Conservation (phyloP, 2,113 vertebrate genomes). For the Pterophyllum scalare region DNA sequence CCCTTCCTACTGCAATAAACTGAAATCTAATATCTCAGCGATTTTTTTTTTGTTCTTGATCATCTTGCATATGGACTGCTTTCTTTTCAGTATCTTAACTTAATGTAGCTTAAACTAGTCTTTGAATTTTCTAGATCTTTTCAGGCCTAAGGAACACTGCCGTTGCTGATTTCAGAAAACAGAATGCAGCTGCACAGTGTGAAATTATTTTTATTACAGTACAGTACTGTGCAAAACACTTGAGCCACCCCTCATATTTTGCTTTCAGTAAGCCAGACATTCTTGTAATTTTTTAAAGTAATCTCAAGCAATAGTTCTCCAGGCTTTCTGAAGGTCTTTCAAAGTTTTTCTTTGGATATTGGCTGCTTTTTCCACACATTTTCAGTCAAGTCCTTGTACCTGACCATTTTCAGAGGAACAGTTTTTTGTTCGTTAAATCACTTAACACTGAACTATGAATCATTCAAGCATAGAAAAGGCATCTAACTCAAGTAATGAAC, state of each 20-base stretch:
- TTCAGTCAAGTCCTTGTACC: too few species aligned
- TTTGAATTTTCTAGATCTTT: background rate
- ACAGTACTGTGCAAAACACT: background rate
- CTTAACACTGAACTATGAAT: too few species aligned
- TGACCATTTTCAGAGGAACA: too few species aligned
- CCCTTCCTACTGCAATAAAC: background rate
- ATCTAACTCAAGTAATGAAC: too few species aligned
- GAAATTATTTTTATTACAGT: background rate
- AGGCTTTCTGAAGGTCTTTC: background rate
- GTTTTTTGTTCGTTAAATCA: too few species aligned
- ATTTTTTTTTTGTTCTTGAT: background rate
- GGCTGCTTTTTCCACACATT: too few species aligned
- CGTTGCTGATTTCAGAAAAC: background rate
- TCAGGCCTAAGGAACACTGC: background rate
- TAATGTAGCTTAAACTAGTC: background rate
- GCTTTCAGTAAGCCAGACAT: background rate
- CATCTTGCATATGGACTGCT: background rate
- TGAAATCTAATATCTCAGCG: background rate
- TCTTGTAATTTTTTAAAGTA: background rate
- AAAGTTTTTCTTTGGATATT: too few species aligned
- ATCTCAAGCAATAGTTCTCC: background rate
- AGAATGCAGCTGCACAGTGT: background rate
- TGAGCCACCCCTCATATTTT: background rate
- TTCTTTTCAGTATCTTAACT: background rate
- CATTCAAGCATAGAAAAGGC: too few species aligned